Conservation (phyloP, 2,113 vertebrate genomes). For the Pardalotus punctatus region DNA sequence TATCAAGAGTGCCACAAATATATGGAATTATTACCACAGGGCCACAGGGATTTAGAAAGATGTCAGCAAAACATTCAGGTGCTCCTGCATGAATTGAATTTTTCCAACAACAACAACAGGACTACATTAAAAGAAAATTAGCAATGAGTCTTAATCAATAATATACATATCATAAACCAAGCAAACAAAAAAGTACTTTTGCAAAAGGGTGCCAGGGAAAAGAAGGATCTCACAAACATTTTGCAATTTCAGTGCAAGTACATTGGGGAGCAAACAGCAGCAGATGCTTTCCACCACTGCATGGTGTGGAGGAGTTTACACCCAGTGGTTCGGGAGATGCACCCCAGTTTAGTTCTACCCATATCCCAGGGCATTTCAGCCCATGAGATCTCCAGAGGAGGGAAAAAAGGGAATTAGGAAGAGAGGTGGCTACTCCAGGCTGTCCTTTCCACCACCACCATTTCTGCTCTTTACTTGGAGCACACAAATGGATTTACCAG, state of each 20-base stretch:
- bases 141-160: neutral
- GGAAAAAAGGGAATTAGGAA: neutral
- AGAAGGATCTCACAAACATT: neutral
- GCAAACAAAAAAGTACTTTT: neutral
- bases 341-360: too few species aligned
- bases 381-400: neutral
- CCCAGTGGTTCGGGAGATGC: neutral
- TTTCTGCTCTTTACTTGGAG: neutral
- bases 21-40: neutral
- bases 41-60: neutral
- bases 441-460: neutral
- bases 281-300: neutral
- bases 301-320: neutral
- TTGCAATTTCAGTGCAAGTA: neutral
- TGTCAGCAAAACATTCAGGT: neutral
- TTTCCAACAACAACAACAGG: neutral
- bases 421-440: neutral
- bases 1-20: neutral
- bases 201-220: neutral
- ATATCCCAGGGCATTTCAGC: neutral
- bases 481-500: neutral
- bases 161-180: neutral
- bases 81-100: neutral
- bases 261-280: fast-evolving
- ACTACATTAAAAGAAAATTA: neutral